Base-by-base conservation (phyloP, 2,113 vertebrate species). In the Chunga burmeisteri region DNA sequence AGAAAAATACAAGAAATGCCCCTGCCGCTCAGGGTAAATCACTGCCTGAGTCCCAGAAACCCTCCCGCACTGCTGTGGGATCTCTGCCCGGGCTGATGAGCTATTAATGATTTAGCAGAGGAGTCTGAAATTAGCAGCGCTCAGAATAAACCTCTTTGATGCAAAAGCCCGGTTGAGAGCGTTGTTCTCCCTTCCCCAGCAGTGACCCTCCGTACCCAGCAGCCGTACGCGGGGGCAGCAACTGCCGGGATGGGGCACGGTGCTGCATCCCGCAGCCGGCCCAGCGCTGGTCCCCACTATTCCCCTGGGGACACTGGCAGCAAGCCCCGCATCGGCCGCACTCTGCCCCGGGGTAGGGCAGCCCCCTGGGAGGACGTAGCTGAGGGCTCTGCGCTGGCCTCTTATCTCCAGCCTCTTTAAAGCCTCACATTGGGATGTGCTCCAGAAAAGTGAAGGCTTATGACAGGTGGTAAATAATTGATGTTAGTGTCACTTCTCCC, bases 61-160 rank as follows among this genome's bases (percentile, higher is more conserved):
- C 36, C 30, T 72, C 68, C 5, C 0, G 17, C 14, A 17, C 88
- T 30, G 75, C 58, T 49, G 84, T 11, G 1, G 84, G 87, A 55
- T 63, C 72, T 38, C 16, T 72, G 52, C 94, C 68, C 15, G 16
- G 56, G 81, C 56, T 90, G 85, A 10, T 0, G 20, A 85, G 85
- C 73, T 85, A 65, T 94, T 87, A 92, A 90, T 77, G 86, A 92
- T 92, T 90, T 67, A 92, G 79, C 94, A 73, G 88, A 61, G 75
- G 90, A 88, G 90, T 55, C 88, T 75, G 80, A 72, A 95, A 91
- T 94, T 92, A 95, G 93, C 94, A 75, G 61, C 2, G 10, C 86
- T 91, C 72, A 58, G 88, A 95, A 94, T 93, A 93, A 96, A 91
- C 63, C 86, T 77, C 49, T 63, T 29, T 68, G 88, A 59, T 80